phyloP scores from a whole-genome alignment of 2,888 invertebrate genomes.

The Epicampocera succincta region DNA sequence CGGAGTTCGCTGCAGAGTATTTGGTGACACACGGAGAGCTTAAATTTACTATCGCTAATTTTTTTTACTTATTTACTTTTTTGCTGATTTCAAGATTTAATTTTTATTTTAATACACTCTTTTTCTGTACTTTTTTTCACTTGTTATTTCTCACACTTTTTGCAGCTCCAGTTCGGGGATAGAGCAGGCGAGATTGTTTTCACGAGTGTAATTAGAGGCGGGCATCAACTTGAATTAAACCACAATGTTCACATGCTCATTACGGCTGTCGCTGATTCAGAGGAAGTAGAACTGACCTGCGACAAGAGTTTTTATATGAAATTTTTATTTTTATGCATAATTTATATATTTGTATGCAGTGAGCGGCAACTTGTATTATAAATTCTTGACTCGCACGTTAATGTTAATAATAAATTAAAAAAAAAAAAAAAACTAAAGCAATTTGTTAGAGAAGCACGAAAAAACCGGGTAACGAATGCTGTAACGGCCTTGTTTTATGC shows the following conservation, averaged over 20 bases:
- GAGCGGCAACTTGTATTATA: not conserved
- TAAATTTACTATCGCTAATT: slow-evolving; percentile 15
- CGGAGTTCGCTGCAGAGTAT: slow-evolving; percentile 9
- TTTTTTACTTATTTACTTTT: slow-evolving; percentile 4
- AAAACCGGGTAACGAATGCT: no score
- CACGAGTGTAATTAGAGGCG: slow-evolving; percentile 44
- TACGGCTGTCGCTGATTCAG: slow-evolving; percentile 20
- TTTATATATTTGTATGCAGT: slow-evolving; percentile 26
- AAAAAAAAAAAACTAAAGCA: not conserved
- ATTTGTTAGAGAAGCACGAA: not conserved
- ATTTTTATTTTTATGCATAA: slow-evolving; percentile 31
- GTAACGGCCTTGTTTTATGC: no score
- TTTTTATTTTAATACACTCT: slow-evolving; percentile 15
- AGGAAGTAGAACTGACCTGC: slow-evolving; percentile 52
- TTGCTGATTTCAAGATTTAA: slow-evolving; percentile 56
- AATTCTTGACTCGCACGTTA: not conserved
- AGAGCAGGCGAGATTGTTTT: slow-evolving; percentile 7
- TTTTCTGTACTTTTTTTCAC: slow-evolving; percentile 21
- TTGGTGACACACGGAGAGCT: slow-evolving; percentile 41
- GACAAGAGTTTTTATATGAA: slow-evolving; percentile 23
- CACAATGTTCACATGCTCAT: slow-evolving; percentile 58
- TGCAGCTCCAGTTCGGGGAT: not conserved
- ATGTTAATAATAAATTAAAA: slow-evolving; percentile 1
- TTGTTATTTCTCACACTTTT: slow-evolving; percentile 44
- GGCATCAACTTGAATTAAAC: slow-evolving; percentile 49